A percentile compares a stretch with the other conserved stretches of the same genome.
Conservation (phyloP, 2,888 invertebrate genomes). For the Neria commutata region DNA sequence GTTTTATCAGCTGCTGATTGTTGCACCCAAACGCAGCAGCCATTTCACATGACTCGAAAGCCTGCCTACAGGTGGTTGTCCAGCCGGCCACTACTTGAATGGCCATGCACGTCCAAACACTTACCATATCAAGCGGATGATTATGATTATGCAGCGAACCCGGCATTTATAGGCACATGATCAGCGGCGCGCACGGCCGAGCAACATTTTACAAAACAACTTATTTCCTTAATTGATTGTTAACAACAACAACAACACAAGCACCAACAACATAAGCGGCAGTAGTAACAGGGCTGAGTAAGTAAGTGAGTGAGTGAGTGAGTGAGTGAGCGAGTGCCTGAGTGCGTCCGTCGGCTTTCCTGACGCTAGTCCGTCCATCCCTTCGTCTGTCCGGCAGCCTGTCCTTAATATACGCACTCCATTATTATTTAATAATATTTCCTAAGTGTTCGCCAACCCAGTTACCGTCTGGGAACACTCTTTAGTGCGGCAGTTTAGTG, state of each 20-base stretch:
- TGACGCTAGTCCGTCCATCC: conserved; percentile 16
- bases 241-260: conserved; percentile 39
- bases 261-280: background rate
- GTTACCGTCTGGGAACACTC: conserved; percentile 27
- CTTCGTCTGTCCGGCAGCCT: conserved; percentile 43
- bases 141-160: conserved; percentile 12
- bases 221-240: conserved; percentile 58
- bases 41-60: background rate
- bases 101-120: conserved; percentile 6
- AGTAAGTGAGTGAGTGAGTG: conserved; percentile 11
- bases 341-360: conserved; percentile 13
- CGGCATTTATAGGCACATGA: conserved; percentile 14
- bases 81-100: too few species aligned
- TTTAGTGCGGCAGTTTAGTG: background rate
- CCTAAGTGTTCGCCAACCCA: conserved; percentile 58
- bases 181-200: conserved; percentile 21
- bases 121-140: conserved; percentile 11
- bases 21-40: background rate
- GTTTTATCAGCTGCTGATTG: too few species aligned
- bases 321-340: conserved; percentile 15
- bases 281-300: background rate
- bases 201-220: conserved; percentile 57
- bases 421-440: conserved; percentile 60
- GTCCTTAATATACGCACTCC: conserved; percentile 54
- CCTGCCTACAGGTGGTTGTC: background rate